phyloP scores from a whole-genome alignment of 2,113 vertebrate species.

The Odocoileus hemionus region DNA sequence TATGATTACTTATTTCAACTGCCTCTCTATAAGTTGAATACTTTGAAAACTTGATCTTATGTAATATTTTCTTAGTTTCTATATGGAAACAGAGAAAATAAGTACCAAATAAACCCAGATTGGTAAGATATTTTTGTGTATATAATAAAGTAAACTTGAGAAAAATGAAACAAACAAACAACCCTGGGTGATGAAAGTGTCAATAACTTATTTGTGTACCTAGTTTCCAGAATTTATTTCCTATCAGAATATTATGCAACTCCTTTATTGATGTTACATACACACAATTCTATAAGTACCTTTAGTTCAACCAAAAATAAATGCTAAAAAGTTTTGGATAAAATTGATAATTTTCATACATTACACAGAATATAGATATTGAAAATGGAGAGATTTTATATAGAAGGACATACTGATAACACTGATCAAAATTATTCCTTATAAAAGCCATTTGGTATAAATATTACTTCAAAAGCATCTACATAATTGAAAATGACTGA shows the following conservation, averaged over 20 bases:
- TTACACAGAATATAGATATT: neutral
- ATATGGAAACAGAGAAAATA: neutral
- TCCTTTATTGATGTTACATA: neutral
- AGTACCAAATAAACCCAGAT: neutral
- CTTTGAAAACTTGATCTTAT: neutral
- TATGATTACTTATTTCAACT: neutral
- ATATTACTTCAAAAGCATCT: neutral
- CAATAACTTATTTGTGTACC: neutral
- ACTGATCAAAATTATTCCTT: neutral
- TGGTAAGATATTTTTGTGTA: neutral
- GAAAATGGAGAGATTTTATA: neutral
- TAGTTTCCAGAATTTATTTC: neutral
- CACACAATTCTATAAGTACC: neutral
- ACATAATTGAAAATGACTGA: neutral
- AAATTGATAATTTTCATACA: neutral
- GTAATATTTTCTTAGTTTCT: neutral
- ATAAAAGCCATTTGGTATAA: neutral
- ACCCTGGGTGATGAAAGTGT: neutral
- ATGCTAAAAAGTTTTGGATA: neutral
- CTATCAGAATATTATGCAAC: neutral
- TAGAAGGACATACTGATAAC: neutral
- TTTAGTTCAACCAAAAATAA: neutral
- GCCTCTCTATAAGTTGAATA: neutral
- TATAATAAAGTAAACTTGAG: neutral
- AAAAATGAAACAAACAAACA: neutral